Evolutionary conservation across 2,113 vertebrate species (phyloP), one percentile per base, ranked within the genome.

Genomic region (Aspidoscelis tigris): DNA sequence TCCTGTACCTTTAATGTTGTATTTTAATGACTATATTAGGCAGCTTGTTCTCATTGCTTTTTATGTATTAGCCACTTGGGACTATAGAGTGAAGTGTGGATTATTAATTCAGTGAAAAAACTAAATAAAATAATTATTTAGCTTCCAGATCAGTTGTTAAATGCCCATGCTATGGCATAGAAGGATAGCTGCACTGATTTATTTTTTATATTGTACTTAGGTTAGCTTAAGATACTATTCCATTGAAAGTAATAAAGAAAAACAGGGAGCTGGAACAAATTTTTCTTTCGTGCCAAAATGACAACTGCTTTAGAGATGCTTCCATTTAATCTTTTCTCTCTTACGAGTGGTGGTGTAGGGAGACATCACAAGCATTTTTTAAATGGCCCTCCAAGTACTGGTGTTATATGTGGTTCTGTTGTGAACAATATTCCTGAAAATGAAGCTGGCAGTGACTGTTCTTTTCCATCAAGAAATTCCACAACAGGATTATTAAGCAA

Each of bases 401-500:
- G 86, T 83, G 26, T 33, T 84, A 3, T 81, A 53, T 78, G 72
- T 87, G 22, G 2, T n/a, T 86, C 33, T 90, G 76, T 64, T 1
- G 12, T n/a, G 78, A 87, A 75, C 69, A 88, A 76, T 92, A 80
- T 80, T 7, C 53, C 64, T 70, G 43, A 87, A 88, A 86, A 43
- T 10, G 44, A 88, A 86, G 81, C 55, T 87, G 76, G 39, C 80
- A 88, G 50, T 78, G 81, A 85, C 58, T 12, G 47, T 81, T 24
- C 22, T 84, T 14, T 65, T 81, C 90, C 68, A 65, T 6, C 50
- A 83, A 90, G 68, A 87, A 84, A 82, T 89, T 83, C 76, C 80
- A 78, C 76, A 91, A 71, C 3, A 58, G 81, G 72, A 80, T 90
- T 87, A 84, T 86, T 86, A 87, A 91, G 78, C 73, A 83, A 66